Percentiles rank a stretch among this genome's conserved stretches.
Conservation (phyloP, 2,113 vertebrate genomes). For the Phalacrocorax brasilianus region DNA sequence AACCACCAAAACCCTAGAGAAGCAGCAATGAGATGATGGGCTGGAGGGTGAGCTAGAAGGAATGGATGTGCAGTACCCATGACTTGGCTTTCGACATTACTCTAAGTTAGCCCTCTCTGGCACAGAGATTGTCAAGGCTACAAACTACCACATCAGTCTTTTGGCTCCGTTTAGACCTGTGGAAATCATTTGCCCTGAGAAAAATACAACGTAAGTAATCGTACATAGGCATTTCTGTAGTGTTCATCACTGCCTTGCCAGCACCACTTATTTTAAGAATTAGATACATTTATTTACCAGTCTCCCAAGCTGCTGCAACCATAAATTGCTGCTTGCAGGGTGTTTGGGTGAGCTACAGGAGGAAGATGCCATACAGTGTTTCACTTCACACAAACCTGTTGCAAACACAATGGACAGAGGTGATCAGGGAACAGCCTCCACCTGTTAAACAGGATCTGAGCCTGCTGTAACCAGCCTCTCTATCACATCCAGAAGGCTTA, state of each 20-base stretch:
- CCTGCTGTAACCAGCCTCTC: background rate
- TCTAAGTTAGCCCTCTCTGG: background rate
- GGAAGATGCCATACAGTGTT: background rate
- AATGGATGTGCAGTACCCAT: fast-evolving
- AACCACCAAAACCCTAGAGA: background rate
- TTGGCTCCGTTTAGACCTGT: background rate
- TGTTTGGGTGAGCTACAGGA: background rate
- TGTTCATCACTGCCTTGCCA: background rate
- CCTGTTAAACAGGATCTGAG: background rate
- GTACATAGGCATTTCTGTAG: background rate
- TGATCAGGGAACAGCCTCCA: background rate
- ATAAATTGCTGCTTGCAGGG: background rate
- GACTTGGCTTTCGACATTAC: background rate
- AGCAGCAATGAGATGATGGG: background rate
- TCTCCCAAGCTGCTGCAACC: background rate
- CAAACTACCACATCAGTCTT: background rate
- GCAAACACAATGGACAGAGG: background rate
- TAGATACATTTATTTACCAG: background rate
- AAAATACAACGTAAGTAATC: background rate
- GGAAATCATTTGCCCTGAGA: background rate
- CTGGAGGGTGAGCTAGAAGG: background rate
- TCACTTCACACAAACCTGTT: background rate
- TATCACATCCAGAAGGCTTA: background rate
- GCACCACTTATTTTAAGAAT: background rate
- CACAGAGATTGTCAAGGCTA: background rate